Conservation (phyloP, 2,113 vertebrate species). For the Carollia perspicillata region DNA sequence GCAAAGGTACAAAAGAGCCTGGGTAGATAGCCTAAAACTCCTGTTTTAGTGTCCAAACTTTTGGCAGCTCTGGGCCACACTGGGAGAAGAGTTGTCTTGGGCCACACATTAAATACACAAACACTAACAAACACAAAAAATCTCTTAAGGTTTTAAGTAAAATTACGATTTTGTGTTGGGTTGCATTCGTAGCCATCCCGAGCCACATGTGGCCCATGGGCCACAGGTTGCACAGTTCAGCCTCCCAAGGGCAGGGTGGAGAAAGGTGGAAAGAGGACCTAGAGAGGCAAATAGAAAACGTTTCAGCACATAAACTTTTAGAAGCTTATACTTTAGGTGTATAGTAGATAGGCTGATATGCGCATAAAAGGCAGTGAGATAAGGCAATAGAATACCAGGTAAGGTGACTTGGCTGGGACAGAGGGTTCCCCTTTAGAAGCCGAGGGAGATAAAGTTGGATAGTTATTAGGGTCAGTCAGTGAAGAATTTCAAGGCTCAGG, state of each 20-base stretch:
- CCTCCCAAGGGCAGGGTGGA: not conserved
- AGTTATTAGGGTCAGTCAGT: not conserved
- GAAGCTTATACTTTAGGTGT: not conserved
- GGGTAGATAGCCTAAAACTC: not conserved
- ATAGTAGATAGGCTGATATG: not conserved
- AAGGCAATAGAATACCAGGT: not conserved
- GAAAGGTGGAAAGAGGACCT: not conserved
- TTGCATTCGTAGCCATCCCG: too few species aligned
- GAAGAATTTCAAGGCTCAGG: not conserved
- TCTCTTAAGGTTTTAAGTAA: too few species aligned
- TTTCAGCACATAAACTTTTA: not conserved
- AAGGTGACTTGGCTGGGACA: not conserved
- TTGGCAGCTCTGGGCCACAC: too few species aligned
- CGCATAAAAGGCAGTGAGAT: not conserved
- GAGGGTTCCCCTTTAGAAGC: not conserved
- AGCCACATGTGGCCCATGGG: too few species aligned
- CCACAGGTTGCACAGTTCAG: not conserved
- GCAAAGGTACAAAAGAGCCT: not conserved
- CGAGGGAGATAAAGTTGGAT: not conserved
- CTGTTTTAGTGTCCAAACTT: too few species aligned
- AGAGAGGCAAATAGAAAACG: not conserved
- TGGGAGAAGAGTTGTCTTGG: too few species aligned
- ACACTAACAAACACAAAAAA: too few species aligned
- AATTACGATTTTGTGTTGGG: too few species aligned
- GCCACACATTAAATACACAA: too few species aligned